A percentile compares a stretch with the other conserved stretches of the same genome.
These are phyloP conservation scores for Aurelia aurita complex sp. Pacific DNA, from an alignment of 30 jellyfish, hydroid and myxozoan species.

Conservation along the genomic window DNA sequence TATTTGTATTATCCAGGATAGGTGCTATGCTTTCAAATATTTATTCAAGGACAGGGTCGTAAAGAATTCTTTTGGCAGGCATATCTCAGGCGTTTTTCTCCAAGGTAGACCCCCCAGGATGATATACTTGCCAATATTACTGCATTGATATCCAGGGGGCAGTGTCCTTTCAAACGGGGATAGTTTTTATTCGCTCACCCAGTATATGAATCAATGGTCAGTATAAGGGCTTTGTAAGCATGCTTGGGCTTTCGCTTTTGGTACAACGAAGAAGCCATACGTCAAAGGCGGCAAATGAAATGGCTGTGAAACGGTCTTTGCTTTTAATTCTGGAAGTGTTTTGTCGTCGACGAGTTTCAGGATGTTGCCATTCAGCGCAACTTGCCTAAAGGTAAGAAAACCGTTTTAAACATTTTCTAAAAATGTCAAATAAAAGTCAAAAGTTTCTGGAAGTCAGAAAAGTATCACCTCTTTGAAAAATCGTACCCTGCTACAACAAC, in stretches of 20 bases:
- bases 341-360: slow-evolving; percentile 63
- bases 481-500: too few relatives aligned
- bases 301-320: slow-evolving; percentile 66
- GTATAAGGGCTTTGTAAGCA: not conserved
- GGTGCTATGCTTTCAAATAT: too few relatives aligned
- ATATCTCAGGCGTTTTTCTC: too few relatives aligned
- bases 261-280: slow-evolving; percentile 80
- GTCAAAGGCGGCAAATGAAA: slow-evolving; percentile 68
- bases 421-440: not conserved
- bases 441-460: not conserved
- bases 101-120: too few relatives aligned
- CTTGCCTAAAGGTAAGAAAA: slow-evolving; percentile 35
- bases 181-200: too few relatives aligned
- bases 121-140: too few relatives aligned
- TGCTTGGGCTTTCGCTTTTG: slow-evolving; percentile 65
- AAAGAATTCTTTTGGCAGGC: too few relatives aligned
- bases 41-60: too few relatives aligned
- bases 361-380: slow-evolving; percentile 61
- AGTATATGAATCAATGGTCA: too few relatives aligned
- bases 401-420: not conserved
- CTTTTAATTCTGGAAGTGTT: slow-evolving; percentile 59
- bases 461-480: not conserved
- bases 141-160: too few relatives aligned
- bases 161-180: too few relatives aligned
- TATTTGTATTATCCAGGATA: too few relatives aligned